A percentile compares a stretch with the other conserved stretches of the same genome.
Evolutionary conservation across 1,140 invertebrate genomes (phyloP).

Genomic region (Caenorhabditis tropicalis): DNA sequence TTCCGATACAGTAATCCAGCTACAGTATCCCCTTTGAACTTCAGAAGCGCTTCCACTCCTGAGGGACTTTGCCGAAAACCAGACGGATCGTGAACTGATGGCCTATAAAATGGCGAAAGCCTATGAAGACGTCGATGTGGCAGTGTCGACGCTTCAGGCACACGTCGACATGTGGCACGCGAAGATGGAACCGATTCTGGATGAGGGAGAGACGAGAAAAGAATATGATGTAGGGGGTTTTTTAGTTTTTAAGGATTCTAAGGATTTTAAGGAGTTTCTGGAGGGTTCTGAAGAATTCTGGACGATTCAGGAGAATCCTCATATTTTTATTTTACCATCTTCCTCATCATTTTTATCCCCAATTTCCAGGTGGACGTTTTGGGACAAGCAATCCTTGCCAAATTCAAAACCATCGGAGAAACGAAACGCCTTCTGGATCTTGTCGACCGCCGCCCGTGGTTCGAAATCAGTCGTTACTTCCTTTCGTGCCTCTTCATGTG

Average conservation of each 20-base stretch:
- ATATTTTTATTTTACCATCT: too few relatives aligned
- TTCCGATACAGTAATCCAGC: too few relatives aligned
- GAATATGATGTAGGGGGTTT: constrained; percentile 58
- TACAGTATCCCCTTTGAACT: too few relatives aligned
- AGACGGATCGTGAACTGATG: constrained; percentile 15
- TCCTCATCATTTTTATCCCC: neutral
- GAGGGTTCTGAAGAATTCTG: too few relatives aligned
- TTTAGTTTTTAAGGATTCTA: too few relatives aligned
- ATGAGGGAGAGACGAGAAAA: constrained; percentile 55
- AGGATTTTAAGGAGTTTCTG: too few relatives aligned
- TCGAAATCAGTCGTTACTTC: constrained; percentile 60
- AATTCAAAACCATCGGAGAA: constrained; percentile 45
- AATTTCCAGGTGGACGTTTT: constrained; percentile 1
- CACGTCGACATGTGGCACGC: constrained; percentile 55
- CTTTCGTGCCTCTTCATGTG: constrained; percentile 60
- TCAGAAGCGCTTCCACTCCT: neutral
- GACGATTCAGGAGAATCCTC: too few relatives aligned
- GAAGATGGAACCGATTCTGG: constrained; percentile 58
- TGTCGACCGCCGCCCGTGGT: constrained; percentile 24
- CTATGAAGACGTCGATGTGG: constrained; percentile 22
- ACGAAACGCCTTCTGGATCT: neutral
- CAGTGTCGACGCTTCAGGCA: neutral
- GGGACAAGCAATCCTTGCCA: neutral
- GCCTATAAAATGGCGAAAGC: constrained; percentile 15
- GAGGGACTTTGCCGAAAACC: constrained; percentile 13